Evolutionary conservation across 2,797 vertebrate genomes (phyloP).

Genomic region (Cyprinella venusta): DNA sequence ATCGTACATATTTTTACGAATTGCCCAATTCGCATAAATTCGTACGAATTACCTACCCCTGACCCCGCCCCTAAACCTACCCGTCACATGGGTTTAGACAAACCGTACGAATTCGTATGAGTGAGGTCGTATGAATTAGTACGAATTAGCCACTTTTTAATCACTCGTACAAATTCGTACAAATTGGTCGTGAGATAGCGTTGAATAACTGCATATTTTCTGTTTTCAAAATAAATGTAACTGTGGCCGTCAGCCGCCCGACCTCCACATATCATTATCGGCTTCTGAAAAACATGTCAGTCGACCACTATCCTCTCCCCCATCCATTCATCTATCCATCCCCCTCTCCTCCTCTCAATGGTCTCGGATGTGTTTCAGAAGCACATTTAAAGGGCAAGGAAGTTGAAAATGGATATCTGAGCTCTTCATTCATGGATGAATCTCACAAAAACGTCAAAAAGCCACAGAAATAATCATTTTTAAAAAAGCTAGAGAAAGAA

Average conservation of each 20-base stretch:
- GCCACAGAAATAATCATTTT: neutral
- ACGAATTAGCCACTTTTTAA: no score
- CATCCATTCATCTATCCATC: constrained; percentile 36
- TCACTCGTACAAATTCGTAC: no score
- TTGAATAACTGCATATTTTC: neutral
- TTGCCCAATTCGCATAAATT: no score
- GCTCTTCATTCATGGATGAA: neutral
- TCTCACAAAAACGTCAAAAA: neutral
- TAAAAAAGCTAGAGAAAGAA: neutral
- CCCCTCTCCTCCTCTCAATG: constrained; percentile 65
- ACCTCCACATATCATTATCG: neutral
- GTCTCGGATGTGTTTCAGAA: constrained; percentile 70
- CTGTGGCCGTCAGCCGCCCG: neutral
- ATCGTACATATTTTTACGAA: no score
- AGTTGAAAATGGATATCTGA: constrained; percentile 44
- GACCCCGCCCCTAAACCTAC: no score
- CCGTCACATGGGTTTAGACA: no score
- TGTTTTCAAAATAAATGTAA: neutral
- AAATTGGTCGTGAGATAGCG: no score
- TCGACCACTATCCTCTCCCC: constrained; percentile 35
- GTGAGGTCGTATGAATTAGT: no score
- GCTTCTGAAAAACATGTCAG: constrained; percentile 1
- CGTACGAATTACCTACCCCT: no score
- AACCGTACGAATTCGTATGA: no score
- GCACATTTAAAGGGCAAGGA: constrained; percentile 67